These are phyloP conservation scores for Leistus spinibarbis DNA, from an alignment of 2,888 invertebrate genomes.

Conservation along the genomic window DNA sequence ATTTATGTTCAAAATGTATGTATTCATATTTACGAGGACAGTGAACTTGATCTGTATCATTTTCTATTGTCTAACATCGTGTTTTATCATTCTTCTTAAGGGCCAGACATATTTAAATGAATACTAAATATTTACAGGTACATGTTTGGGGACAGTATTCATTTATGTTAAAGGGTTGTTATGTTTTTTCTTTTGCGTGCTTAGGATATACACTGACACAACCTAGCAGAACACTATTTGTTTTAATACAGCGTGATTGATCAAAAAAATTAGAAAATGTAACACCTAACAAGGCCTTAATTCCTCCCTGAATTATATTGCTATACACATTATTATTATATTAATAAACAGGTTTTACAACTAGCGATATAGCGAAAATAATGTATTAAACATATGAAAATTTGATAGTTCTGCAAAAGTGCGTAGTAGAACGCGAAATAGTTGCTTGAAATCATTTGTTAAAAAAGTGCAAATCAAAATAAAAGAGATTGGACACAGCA, in stretches of 20 bases:
- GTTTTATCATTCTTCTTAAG: not conserved
- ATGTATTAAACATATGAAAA: not conserved
- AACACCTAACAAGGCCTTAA: no score
- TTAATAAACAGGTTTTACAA: no score
- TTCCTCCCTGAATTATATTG: no score
- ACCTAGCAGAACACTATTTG: no score
- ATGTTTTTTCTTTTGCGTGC: not conserved
- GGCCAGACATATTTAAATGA: not conserved
- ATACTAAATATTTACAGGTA: not conserved
- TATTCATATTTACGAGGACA: conserved; percentile 27
- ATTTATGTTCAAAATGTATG: conserved; percentile 34
- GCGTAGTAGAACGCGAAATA: not conserved
- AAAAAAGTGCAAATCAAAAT: not conserved
- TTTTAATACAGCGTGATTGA: not conserved
- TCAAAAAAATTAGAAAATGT: no score
- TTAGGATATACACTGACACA: not conserved
- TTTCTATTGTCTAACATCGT: conserved; percentile 7
- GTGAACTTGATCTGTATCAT: conserved; percentile 10
- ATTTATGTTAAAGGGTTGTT: not conserved
- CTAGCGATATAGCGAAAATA: not conserved
- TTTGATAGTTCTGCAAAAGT: not conserved
- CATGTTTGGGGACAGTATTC: not conserved
- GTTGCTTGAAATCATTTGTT: not conserved
- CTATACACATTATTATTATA: no score
- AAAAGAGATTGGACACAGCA: not conserved